These are phyloP conservation scores for Rhabdophis nuchalis DNA, from an alignment of 2,797 vertebrate species.

Conservation along the genomic window DNA sequence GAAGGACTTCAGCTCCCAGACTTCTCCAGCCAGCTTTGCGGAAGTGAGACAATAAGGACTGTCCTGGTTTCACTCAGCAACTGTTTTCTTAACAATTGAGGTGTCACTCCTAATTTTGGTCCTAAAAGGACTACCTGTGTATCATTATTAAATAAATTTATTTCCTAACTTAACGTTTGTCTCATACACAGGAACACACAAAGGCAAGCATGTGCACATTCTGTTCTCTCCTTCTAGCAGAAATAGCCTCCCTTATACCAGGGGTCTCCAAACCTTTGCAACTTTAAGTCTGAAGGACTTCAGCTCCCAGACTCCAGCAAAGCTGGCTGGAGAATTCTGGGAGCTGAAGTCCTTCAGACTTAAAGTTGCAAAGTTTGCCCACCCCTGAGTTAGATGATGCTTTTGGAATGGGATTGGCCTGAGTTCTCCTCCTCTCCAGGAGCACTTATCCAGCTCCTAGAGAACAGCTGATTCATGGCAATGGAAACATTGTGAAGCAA, in stretches of 20 bases:
- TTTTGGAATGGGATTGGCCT: background rate
- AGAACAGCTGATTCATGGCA: background rate
- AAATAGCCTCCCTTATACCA: background rate
- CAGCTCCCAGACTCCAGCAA: no score
- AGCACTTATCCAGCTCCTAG: background rate
- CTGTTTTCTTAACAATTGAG: background rate
- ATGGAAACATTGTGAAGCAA: background rate
- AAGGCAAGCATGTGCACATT: background rate
- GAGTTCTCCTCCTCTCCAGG: background rate
- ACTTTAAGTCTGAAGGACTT: no score
- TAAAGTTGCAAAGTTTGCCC: no score
- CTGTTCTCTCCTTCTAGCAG: background rate
- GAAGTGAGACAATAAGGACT: background rate
- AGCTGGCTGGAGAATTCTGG: no score
- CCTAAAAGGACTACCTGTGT: background rate
- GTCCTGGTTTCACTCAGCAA: background rate
- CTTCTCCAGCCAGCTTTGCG: no score
- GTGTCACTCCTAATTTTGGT: background rate
- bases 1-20: no score
- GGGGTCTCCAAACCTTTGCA: no score
- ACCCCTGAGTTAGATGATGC: no score
- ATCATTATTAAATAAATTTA: background rate
- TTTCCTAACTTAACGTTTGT: background rate
- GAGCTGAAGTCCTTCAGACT: no score
- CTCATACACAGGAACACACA: background rate